Base-by-base conservation (phyloP, 2,888 invertebrate species). In the Entomobrya multifasciata region DNA sequence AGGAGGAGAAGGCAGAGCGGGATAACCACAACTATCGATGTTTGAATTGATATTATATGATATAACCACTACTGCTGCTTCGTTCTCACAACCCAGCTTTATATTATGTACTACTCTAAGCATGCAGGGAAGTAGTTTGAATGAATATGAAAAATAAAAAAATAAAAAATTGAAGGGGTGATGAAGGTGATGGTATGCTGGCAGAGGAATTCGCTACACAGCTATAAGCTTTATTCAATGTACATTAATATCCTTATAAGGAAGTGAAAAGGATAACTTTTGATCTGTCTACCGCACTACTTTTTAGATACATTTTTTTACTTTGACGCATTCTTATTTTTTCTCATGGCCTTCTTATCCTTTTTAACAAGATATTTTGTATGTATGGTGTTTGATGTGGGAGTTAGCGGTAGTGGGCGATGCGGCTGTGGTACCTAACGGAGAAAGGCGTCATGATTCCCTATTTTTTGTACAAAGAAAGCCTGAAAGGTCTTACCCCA, bases 361-460 rank as follows among this genome's bases (percentile, higher is more conserved):
- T 30, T 41, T 44, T 41, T 13, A 44, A 17, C 4, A 44, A 44
- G 22, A 4, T 25, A 11, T 8, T 57, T 57, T 57, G 25, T 36
- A 8, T n/a, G n/a, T n/a, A 25, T 25, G 67, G 17, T 67, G 36
- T 4, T 36, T 4, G 36, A 6, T 4, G 36, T 36, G 36, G 25
- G 20, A 8, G 67, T 8, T 67, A n/a, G 36, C 17, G 52, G 20
- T 52, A 17, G n/a, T 67, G 41, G 36, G 36, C 41, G 52, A 52
- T 67, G 41, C 11, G 36, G 55, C n/a, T 60, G 77, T 77, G 17
- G 41, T 77, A 77, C 44, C 36, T 36, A 36, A 36, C 41, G 20
- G 27, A 41, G 78, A 78, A 78, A 78, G 55, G 62, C 78, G 78
- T 49, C 27, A 62, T 62, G 60, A 60, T 78, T 22, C 47, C 52